Percentiles rank a stretch among this genome's conserved stretches.
Evolutionary conservation across 2,888 invertebrate genomes (phyloP).

Genomic region (Hyppa rectilinea): DNA sequence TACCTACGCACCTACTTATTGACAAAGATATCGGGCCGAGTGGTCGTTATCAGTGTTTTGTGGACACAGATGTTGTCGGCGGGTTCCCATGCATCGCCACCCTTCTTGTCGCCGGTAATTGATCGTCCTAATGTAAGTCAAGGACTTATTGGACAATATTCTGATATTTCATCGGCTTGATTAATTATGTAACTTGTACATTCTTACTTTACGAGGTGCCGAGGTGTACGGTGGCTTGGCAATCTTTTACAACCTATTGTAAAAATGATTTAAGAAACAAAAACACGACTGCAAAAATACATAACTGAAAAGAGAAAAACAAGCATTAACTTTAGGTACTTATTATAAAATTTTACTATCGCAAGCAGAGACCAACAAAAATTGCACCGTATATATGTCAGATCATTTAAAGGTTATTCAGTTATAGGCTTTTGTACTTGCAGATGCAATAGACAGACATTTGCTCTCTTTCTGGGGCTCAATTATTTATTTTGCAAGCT

Average conservation of each 20-base stretch:
- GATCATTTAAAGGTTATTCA: too few species aligned
- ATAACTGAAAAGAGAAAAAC: too few species aligned
- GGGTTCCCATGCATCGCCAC: conserved; percentile 73
- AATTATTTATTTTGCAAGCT: neutral
- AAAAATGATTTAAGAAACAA: too few species aligned
- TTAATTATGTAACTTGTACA: neutral
- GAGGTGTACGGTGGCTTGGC: neutral
- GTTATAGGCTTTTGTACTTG: too few species aligned
- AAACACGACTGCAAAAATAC: too few species aligned
- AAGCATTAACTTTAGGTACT: too few species aligned
- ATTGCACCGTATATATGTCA: too few species aligned
- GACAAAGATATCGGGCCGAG: conserved; percentile 64
- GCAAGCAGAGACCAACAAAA: too few species aligned
- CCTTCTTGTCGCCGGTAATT: conserved; percentile 69
- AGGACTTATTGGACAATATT: conserved; percentile 57
- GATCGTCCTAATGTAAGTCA: conserved; percentile 66
- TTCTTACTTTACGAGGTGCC: neutral
- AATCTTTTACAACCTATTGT: neutral
- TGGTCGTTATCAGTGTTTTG: conserved; percentile 73
- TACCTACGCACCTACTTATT: conserved; percentile 49
- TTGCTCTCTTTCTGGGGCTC: too few species aligned
- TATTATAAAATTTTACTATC: too few species aligned
- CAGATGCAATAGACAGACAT: too few species aligned
- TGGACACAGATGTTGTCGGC: conserved; percentile 86
- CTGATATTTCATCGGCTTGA: conserved; percentile 16